These are phyloP conservation scores for Xyrauchen texanus DNA, from an alignment of 2,113 vertebrate species.

Conservation along the genomic window DNA sequence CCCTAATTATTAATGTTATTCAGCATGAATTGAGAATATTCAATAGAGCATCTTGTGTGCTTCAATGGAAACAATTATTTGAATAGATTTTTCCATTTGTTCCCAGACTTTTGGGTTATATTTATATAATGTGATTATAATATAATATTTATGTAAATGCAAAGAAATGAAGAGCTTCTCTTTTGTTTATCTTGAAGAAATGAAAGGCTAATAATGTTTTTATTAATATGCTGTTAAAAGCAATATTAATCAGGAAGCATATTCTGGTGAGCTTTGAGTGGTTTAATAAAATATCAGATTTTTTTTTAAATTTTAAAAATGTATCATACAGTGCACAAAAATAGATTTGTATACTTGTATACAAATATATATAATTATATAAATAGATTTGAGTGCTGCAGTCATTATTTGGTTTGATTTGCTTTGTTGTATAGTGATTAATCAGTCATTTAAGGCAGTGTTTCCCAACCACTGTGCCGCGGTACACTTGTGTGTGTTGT, in stretches of 20 bases:
- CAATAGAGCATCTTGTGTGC: too few relatives aligned
- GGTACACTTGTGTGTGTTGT: too few relatives aligned
- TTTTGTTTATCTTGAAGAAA: not conserved
- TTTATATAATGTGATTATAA: too few relatives aligned
- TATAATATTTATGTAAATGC: not conserved
- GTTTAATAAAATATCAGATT: not conserved
- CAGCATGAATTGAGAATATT: too few relatives aligned
- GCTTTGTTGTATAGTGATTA: slow-evolving; percentile 4
- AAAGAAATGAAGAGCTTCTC: not conserved
- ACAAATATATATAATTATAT: too few relatives aligned
- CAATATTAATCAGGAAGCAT: not conserved
- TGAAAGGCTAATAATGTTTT: not conserved
- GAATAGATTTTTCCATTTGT: too few relatives aligned
- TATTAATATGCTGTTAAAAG: slow-evolving; percentile 3
- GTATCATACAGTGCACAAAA: not conserved
- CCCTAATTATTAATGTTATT: too few relatives aligned
- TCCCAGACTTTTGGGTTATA: too few relatives aligned
- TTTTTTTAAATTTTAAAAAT: not conserved
- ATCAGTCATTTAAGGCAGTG: slow-evolving; percentile 15
- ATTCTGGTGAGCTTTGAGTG: not conserved
- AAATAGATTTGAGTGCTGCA: too few relatives aligned
- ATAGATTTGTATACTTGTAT: not conserved
- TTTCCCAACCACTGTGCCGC: too few relatives aligned
- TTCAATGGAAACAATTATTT: too few relatives aligned
- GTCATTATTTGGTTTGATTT: not conserved